These are phyloP conservation scores for Catocala nupta DNA, from an alignment of 2,888 invertebrate genomes.

Conservation along the genomic window DNA sequence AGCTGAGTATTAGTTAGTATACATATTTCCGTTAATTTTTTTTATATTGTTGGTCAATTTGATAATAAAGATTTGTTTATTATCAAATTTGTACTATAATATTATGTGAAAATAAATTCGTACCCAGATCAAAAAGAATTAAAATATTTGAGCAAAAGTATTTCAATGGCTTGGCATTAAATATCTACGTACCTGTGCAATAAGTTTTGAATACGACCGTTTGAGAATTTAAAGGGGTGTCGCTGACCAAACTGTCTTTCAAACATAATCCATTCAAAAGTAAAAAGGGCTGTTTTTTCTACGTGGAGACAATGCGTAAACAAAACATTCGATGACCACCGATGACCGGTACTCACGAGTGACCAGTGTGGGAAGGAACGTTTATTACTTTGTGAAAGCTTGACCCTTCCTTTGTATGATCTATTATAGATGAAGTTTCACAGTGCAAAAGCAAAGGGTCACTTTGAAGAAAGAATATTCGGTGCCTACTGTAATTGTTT, in stretches of 20 bases:
- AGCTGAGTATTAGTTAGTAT: too few relatives aligned
- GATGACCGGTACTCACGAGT: conserved; percentile 82
- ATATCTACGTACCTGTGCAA: conserved; percentile 28
- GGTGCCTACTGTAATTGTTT: conserved; percentile 63
- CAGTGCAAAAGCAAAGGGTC: conserved; percentile 70
- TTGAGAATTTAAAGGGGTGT: conserved; percentile 75
- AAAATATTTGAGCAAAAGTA: neutral
- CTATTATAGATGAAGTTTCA: conserved; percentile 69
- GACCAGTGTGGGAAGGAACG: conserved; percentile 84
- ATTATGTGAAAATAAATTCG: too few relatives aligned
- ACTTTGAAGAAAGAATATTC: conserved; percentile 64
- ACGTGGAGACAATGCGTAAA: conserved; percentile 70
- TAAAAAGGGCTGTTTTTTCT: conserved; percentile 75
- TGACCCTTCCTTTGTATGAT: conserved; percentile 75
- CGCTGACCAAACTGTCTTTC: conserved; percentile 71
- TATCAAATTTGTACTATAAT: too few relatives aligned
- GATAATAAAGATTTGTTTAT: too few relatives aligned
- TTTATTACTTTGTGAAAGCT: conserved; percentile 69
- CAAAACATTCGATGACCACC: conserved; percentile 81
- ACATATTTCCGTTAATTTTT: too few relatives aligned
- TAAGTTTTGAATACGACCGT: conserved; percentile 66
- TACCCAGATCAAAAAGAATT: neutral
- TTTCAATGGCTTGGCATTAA: neutral
- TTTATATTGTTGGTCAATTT: too few relatives aligned
- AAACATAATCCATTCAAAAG: conserved; percentile 61